Evolutionary conservation across 2,888 invertebrate genomes (phyloP).

Genomic region (Hetaerina titia): DNA sequence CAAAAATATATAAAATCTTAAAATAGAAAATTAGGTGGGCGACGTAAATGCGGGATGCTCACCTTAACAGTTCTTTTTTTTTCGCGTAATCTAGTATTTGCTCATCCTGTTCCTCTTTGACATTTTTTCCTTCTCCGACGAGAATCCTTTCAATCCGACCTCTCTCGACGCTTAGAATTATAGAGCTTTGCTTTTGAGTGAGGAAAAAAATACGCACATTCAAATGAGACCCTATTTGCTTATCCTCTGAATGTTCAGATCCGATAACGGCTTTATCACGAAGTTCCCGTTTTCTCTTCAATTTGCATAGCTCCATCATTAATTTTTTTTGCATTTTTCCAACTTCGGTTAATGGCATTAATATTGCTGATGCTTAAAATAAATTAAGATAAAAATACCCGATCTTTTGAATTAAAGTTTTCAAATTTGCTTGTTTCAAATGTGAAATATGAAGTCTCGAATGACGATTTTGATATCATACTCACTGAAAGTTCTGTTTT

Average conservation of each 20-base stretch:
- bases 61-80: neutral
- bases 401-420: neutral
- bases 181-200: neutral
- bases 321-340: neutral
- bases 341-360: neutral
- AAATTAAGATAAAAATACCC: neutral
- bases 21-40: neutral
- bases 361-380: neutral
- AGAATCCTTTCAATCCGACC: neutral
- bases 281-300: neutral
- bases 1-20: too few species aligned
- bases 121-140: neutral
- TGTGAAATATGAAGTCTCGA: neutral
- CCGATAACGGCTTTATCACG: neutral
- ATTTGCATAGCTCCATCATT: neutral
- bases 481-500: too few species aligned
- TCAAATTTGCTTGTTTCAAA: neutral
- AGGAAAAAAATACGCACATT: neutral
- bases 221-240: constrained; percentile 17
- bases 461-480: too few species aligned
- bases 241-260: neutral
- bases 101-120: neutral
- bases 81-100: neutral
- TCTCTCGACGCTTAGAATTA: neutral
- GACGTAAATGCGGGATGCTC: neutral